A percentile compares a stretch with the other conserved stretches of the same genome.
phyloP scores from a whole-genome alignment of 2,888 invertebrate genomes.

The Scrobipalpa atriplicella region DNA sequence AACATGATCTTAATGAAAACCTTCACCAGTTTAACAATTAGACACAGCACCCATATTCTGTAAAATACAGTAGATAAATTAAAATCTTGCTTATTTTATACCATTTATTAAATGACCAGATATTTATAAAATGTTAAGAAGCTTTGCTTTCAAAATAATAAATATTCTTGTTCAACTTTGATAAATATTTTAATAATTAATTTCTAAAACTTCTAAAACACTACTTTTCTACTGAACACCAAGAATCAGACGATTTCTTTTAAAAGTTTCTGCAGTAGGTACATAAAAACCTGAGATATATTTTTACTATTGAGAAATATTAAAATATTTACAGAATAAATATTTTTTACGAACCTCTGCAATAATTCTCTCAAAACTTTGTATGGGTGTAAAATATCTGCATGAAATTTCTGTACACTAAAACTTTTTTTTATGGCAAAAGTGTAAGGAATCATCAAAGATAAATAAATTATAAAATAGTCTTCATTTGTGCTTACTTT shows the following conservation, averaged over 20 bases:
- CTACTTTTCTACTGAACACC: slow-evolving; percentile 37
- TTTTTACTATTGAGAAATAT: neutral
- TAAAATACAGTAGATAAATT: too few species aligned
- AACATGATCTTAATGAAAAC: too few species aligned
- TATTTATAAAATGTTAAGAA: too few species aligned
- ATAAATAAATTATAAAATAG: neutral
- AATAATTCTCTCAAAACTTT: neutral
- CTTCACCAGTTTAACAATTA: too few species aligned
- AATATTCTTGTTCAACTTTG: neutral
- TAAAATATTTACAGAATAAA: neutral
- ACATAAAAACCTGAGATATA: neutral
- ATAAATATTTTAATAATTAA: neutral
- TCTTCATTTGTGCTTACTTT: slow-evolving; percentile 4
- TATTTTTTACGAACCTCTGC: neutral
- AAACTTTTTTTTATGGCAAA: too few species aligned
- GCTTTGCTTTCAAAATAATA: too few species aligned
- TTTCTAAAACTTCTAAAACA: neutral
- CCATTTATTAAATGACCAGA: too few species aligned
- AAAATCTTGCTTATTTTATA: too few species aligned
- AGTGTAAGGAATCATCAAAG: neutral
- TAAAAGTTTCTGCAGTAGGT: neutral
- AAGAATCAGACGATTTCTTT: slow-evolving; percentile 7
- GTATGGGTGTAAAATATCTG: too few species aligned
- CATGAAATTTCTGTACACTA: too few species aligned
- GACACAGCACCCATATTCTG: too few species aligned